These are phyloP conservation scores for Apeltes quadracus DNA, from an alignment of 2,113 vertebrate species.

Conservation along the genomic window DNA sequence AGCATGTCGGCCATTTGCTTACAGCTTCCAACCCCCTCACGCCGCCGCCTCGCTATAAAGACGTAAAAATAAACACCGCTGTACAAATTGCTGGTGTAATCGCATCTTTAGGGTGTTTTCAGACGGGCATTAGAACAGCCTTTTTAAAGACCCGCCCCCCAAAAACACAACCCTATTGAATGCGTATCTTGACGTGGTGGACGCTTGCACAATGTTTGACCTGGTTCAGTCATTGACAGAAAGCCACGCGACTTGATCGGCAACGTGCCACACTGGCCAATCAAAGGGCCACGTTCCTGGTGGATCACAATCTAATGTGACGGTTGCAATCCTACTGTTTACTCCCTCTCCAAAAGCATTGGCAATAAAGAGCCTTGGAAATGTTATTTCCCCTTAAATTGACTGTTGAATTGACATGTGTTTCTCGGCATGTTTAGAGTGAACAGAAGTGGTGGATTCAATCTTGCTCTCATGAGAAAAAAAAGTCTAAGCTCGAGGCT, in stretches of 20 bases:
- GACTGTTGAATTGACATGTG: slow-evolving; percentile 22
- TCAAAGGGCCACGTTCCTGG: background rate
- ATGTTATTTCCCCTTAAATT: slow-evolving; percentile 34
- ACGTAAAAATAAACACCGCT: background rate
- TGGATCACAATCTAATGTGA: background rate
- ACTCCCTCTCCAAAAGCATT: too few relatives aligned
- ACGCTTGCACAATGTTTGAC: background rate
- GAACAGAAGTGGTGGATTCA: slow-evolving; percentile 46
- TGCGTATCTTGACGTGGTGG: background rate
- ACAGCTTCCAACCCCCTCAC: background rate
- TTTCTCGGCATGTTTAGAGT: slow-evolving; percentile 25
- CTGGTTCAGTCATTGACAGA: background rate
- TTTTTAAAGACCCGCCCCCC: too few relatives aligned
- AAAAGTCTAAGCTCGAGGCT: slow-evolving; percentile 43
- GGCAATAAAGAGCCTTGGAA: background rate
- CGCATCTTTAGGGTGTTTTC: background rate
- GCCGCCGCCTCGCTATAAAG: background rate
- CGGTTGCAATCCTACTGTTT: background rate
- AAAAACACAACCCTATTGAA: background rate
- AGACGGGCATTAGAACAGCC: background rate
- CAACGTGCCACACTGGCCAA: background rate
- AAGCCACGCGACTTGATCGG: background rate
- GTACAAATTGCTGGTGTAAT: background rate
- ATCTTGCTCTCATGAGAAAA: slow-evolving; percentile 45
- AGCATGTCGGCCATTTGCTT: background rate